Base-by-base conservation (phyloP, 2,888 invertebrate genomes). In the Teleogryllus oceanicus region DNA sequence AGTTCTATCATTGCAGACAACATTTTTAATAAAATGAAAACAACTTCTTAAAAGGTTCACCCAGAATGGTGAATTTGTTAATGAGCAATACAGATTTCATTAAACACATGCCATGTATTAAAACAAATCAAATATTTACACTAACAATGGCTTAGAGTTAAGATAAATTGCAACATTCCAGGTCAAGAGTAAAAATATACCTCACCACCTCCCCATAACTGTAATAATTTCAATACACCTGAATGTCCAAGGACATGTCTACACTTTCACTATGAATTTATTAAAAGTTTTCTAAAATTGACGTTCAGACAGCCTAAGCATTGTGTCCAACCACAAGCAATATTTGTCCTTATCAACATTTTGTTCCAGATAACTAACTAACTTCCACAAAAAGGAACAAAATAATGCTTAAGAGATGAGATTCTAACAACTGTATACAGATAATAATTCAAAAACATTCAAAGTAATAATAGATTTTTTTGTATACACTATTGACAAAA, bases 91-190 rank as follows among this genome's bases (percentile, higher is more conserved):
- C 62, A 62, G n/a, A 62, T 62, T 62, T 62, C 62, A 62, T 62
- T n/a, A 62, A 13, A 62, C n/a, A 62, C 62, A 62, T 62, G 62
- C n/a, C n/a, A 62, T 62, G 62, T 18, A 62, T 62, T 62, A 62
- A 62, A 62, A 62, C 62, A 62, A 62, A 62, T 62, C n/a, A 62
- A 37, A n/a, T 62, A 62, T 62, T 62, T 62, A 62, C 62, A 62
- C 62, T n/a, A 62, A 18, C 62, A 62, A 62, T 18, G 13, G 62
- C 62, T 62, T 62, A 62, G n/a, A 62, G n/a, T 62, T 62, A 62
- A 62, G 16, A 62, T 62, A 62, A 62, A n/a, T n/a, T 62, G 62
- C 62, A 62, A 62, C 62, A 62, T 62, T 62, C 62, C 62, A 62
- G 62, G 62, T 62, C 13, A 62, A 62, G 62, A 62, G 62, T 62